Evolutionary conservation across 2,113 vertebrate genomes (phyloP), one percentile per base, ranked within the genome.

Genomic region (Cervus canadensis): DNA sequence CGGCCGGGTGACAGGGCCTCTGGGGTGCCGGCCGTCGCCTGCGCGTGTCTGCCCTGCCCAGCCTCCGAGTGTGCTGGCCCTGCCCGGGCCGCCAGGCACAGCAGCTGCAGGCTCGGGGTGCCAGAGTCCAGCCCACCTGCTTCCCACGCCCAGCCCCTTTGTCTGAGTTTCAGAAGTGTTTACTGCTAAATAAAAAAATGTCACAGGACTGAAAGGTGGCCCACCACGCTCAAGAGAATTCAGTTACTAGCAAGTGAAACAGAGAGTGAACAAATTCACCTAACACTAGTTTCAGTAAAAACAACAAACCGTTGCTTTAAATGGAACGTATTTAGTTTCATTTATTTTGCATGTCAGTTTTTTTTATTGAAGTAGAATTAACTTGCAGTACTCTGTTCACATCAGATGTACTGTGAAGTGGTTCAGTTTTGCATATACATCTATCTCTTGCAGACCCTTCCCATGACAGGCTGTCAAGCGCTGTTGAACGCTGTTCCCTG

Each of bases 401-500:
- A 2, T 6, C 30, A 13, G 28, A 1, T 2, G 48, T 13, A 0
- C 33, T 40, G 71, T 36, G 12, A 2, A n/a, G 30, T 13, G 21
- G 52, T 1, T 25, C 19, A 2, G 50, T 7, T n/a, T 4, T 2
- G 0, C 4, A 1, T 13, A 0, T 0, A 7, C 9, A 19, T 19
- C 33, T 17, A 0, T 6, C 2, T 23, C 6, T 21, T 36, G 3
- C 17, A 0, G 11, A 2, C 3, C 1, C 33, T 36, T 4, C 12
- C 52, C 3, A 0, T 25, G 13, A 12, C 3, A 4, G 33, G 3
- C 1, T 4, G 3, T n/a, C 0, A 5, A 2, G 2, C 6, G 17
- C 0, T 1, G 21, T 1, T 23, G 50, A 13, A 0, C 6, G 2
- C 1, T 0, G 19, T 0, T 13, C 30, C 11, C 11, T 1, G 19